phyloP scores from a whole-genome alignment of 2,797 vertebrate species.

The Eutrigla gurnardus region DNA sequence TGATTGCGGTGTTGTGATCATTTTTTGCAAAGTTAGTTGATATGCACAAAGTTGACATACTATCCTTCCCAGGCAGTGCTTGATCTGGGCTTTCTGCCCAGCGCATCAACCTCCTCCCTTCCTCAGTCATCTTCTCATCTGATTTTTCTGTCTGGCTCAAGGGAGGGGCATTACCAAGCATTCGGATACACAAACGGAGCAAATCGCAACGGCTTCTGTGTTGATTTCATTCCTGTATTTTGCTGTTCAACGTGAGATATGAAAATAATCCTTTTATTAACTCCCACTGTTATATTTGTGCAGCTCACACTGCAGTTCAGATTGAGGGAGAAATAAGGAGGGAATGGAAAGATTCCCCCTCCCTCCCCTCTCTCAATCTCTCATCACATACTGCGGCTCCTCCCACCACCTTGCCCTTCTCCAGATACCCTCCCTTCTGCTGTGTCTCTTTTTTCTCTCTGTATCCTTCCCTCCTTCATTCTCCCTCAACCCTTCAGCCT shows the following conservation, averaged over 20 bases:
- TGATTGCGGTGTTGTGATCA: not conserved
- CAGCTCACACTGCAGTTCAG: conserved; percentile 60
- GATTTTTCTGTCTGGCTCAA: conserved; percentile 41
- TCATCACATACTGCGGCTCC: conserved; percentile 76
- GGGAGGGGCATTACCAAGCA: conserved; percentile 31
- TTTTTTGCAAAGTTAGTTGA: conserved; percentile 42
- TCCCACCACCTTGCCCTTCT: conserved; percentile 76
- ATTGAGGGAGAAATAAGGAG: conserved; percentile 46
- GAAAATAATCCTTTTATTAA: conserved; percentile 67
- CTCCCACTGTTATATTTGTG: conserved; percentile 51
- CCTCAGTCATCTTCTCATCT: conserved; percentile 37
- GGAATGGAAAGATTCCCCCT: conserved; percentile 45
- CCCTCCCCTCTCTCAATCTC: conserved; percentile 59
- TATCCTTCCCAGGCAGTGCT: conserved; percentile 22
- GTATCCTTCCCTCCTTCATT: conserved; percentile 66
- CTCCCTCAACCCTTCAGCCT: conserved; percentile 60
- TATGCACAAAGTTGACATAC: conserved; percentile 8
- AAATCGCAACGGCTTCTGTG: conserved; percentile 10
- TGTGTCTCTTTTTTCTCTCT: conserved; percentile 66
- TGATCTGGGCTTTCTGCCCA: conserved; percentile 35
- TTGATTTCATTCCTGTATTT: conserved; percentile 21
- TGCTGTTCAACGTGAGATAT: conserved; percentile 51
- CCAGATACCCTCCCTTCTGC: conserved; percentile 64
- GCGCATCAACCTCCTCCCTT: conserved; percentile 37
- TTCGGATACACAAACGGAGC: conserved; percentile 22